Conservation (phyloP, 2,797 vertebrate species). For the Alfaro cultratus region DNA sequence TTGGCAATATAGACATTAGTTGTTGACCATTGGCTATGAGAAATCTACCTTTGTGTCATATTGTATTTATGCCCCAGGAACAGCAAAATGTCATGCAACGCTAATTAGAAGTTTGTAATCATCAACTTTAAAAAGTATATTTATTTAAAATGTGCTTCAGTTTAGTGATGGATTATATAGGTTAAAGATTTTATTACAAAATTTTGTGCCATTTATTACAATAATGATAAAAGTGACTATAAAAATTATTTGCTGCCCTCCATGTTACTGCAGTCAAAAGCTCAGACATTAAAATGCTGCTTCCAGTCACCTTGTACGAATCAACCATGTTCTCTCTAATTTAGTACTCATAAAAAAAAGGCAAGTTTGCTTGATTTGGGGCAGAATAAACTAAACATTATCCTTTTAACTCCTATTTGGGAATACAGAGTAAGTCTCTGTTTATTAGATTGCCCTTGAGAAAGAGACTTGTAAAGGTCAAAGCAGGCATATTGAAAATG, state of each 20-base stretch:
- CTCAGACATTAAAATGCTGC: neutral
- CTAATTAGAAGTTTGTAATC: neutral
- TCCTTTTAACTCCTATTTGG: conserved; percentile 19
- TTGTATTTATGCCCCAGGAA: neutral
- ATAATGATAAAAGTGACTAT: neutral
- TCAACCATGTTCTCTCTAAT: conserved; percentile 3
- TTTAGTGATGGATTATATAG: neutral
- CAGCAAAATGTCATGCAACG: neutral
- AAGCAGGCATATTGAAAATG: conserved; percentile 2
- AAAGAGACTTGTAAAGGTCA: conserved; percentile 21
- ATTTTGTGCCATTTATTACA: neutral
- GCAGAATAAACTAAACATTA: conserved; percentile 34
- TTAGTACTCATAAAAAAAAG: neutral
- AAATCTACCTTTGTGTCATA: neutral
- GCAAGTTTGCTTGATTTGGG: conserved; percentile 1
- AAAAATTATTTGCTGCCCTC: neutral
- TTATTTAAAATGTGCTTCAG: neutral
- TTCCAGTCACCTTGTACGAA: neutral
- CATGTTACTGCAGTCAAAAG: neutral
- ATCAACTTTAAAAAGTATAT: neutral
- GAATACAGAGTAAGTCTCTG: neutral
- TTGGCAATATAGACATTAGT: neutral
- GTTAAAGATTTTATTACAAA: neutral
- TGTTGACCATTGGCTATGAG: neutral
- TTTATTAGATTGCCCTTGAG: conserved; percentile 8